Evolutionary conservation across 2,113 vertebrate genomes (phyloP).

Genomic region (Balaenoptera acutorostrata): DNA sequence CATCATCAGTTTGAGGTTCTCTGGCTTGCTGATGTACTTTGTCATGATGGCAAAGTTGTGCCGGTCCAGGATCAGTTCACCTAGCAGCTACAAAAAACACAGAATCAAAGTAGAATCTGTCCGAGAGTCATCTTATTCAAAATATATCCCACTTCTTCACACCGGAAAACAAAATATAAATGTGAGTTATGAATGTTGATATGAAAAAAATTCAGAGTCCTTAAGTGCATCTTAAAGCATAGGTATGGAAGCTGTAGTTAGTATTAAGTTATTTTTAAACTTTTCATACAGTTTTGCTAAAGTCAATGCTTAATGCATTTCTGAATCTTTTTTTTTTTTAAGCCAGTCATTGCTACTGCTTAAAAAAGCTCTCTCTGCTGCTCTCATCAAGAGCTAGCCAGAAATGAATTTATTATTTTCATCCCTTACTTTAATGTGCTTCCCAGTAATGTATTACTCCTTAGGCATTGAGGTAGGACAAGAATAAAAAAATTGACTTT

Average conservation of each 20-base stretch:
- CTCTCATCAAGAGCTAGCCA: background rate
- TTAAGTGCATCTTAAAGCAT: background rate
- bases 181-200: background rate
- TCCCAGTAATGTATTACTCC: background rate
- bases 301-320: background rate
- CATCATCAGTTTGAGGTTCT: slow-evolving; percentile 99
- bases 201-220: background rate
- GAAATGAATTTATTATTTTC: background rate
- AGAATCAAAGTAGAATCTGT: background rate
- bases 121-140: background rate
- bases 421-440: background rate
- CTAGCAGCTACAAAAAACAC: slow-evolving; percentile 85
- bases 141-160: background rate
- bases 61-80: slow-evolving; percentile 94
- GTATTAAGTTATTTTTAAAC: background rate
- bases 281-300: background rate
- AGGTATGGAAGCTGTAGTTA: background rate
- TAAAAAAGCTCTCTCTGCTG: background rate
- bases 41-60: slow-evolving; percentile 98
- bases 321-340: background rate
- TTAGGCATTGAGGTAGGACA: background rate
- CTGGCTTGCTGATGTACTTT: slow-evolving; percentile 96
- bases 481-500: background rate
- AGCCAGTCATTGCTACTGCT: background rate
- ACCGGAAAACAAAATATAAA: background rate